Base-by-base conservation (phyloP, 2,888 invertebrate genomes). In the Exocentrus adspersus region DNA sequence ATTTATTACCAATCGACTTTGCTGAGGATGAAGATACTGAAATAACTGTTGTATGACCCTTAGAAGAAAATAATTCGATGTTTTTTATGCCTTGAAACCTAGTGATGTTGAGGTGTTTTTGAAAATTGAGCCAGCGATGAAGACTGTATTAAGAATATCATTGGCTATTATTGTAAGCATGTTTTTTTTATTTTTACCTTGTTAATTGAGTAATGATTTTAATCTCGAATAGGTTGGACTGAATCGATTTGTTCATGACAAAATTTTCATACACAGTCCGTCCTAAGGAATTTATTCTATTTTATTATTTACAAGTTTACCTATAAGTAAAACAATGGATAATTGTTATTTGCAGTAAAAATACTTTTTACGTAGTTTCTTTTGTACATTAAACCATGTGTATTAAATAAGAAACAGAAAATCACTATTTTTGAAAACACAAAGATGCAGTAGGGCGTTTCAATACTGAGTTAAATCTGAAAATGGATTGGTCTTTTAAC, bases 11-110 rank as follows among this genome's bases (percentile, higher is more conserved):
- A 53, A 72, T 76, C 62, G 71, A 68, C 56, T 69, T 75, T 42
- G 69, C 65, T 57, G 76, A 73, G 19, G 79, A 77, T 54, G 79
- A 80, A 53, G 81, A 80, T 32, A 78, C 75, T 32, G 80, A 81
- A 58, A 78, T 81, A 56, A 74, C 76, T 54, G 80, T 81, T 48
- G 78, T 79, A 71, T 81, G 79, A 80, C 77, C 65, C 42, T 63
- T 60, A 58, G 66, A 66, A 58, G 66, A 66, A 21, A 16, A 48
- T 48, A 62, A 67, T 32, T 60, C 54, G 6, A 45, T 51, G 50
- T 51, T 50, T 53, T 56, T 56, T 28, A 43, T 54, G 54, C 43
- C 54, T 46, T 58, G 41, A 48, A 21, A 20, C 14, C 7, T 12
- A 41, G 28, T 58, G 58, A 54, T 30, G 28, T 24, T 52, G 12